Evolutionary conservation across 2,113 vertebrate genomes (phyloP).

Genomic region (Vimba vimba): DNA sequence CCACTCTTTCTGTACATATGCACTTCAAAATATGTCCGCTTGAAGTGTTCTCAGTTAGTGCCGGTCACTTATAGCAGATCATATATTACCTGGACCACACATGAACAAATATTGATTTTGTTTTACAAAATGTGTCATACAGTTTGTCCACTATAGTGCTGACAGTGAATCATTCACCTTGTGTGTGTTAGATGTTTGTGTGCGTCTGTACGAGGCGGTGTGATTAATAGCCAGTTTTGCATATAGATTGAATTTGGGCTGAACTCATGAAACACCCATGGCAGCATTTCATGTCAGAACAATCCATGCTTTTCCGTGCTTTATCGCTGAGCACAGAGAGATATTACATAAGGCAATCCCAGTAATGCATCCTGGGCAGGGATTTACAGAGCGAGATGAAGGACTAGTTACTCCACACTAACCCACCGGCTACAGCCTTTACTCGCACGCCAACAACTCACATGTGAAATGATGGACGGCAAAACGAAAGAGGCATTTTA

Average conservation of each 20-base stretch:
- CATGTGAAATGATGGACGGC: background rate
- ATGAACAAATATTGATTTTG: slow-evolving; percentile 22
- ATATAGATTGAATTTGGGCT: slow-evolving; percentile 56
- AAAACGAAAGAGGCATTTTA: background rate
- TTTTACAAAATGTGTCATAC: background rate
- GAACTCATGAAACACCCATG: slow-evolving; percentile 34
- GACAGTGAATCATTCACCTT: background rate
- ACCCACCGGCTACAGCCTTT: slow-evolving; percentile 23
- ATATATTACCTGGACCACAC: background rate
- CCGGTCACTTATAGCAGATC: background rate
- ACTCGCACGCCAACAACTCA: background rate
- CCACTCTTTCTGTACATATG: background rate
- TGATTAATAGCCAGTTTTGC: slow-evolving; percentile 58
- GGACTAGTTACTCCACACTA: slow-evolving; percentile 46
- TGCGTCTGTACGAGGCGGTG: slow-evolving; percentile 24
- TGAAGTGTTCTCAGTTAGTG: background rate
- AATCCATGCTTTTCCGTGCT: slow-evolving; percentile 47
- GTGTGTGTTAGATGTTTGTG: slow-evolving; percentile 38
- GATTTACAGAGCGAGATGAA: slow-evolving; percentile 50
- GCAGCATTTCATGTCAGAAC: slow-evolving; percentile 48
- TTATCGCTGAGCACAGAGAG: slow-evolving; percentile 43
- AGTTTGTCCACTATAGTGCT: background rate
- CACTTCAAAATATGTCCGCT: background rate
- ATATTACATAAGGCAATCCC: slow-evolving; percentile 58
- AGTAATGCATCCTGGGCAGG: slow-evolving; percentile 45